Base-by-base conservation (phyloP, 1,140 invertebrate genomes). In the Brachionus sp. region DNA sequence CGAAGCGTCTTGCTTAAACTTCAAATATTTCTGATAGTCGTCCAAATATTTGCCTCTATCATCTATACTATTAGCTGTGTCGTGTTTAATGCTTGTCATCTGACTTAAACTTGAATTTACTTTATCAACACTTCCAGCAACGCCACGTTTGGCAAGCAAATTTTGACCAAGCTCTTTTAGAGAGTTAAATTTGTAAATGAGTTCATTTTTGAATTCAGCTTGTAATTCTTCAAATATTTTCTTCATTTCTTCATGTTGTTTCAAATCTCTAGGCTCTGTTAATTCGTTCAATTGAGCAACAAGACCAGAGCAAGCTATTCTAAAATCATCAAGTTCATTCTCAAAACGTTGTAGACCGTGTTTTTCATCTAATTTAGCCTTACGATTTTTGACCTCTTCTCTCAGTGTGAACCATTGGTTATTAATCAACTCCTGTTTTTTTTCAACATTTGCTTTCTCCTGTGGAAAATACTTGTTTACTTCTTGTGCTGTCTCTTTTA, bases 191-290 rank as follows among this genome's bases (percentile, higher is more conserved):
- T 87, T 88, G 33, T 35, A 84, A 13, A 39, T 3, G 53, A 57
- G 12, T 86, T 96, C 94, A 0, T 94, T 93, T 86, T 93, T 92
- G 84, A 99, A 96, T 84, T 98, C 96, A 85, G 97, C 94, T 3
- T 92, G 91, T 0, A 98, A 89, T 85, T 98, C 96, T 77, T 93
- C 91, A 88, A 98, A 96, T 73, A 95, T 93, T 87, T 98, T 97
- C 1, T 95, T 90, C 29, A 98, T 90, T 80, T 92, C 91, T 87
- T 98, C 95, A 5, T 96, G 96, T 57, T 86, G 86, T 70, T 88
- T 86, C 57, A 89, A 86, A 86, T 89, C 88, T 35, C 86, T 85
- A 6, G 89, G 87, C n/a, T 87, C 84, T 39, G 89, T 87, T 33
- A 87, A 84, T 77, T 93, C 92, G 83, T 94, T 93, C 77, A 98